Percentiles rank a stretch among this genome's conserved stretches.
phyloP scores from a whole-genome alignment of 30 jellyfish, hydroid and myxozoan species.

The Hydra vulgaris region DNA sequence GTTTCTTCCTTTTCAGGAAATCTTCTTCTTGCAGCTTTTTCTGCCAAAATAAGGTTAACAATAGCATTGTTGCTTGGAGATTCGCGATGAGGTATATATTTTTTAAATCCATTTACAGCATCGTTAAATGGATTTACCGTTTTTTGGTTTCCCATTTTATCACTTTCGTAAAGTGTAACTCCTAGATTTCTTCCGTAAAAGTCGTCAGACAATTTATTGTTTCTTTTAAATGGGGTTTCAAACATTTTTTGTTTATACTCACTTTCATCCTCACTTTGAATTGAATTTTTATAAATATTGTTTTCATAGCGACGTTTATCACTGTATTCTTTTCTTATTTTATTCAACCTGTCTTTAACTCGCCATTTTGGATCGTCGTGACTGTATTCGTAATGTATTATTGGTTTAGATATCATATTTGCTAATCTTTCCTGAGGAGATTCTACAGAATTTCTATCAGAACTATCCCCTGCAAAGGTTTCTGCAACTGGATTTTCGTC shows the following conservation, averaged over 20 bases:
- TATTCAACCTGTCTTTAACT: not conserved
- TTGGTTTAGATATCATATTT: constrained; percentile 69
- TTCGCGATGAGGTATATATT: not conserved
- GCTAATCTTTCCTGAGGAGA: constrained; percentile 75
- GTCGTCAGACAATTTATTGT: not conserved
- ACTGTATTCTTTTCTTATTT: not conserved
- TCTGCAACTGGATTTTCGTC: constrained; percentile 43
- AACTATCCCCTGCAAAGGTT: constrained; percentile 56
- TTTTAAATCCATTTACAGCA: not conserved
- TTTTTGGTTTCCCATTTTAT: too few species aligned
- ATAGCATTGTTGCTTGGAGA: not conserved
- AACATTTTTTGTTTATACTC: not conserved
- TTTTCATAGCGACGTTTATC: not conserved
- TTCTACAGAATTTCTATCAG: constrained; percentile 33
- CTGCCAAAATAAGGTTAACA: not conserved
- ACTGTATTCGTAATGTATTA: constrained; percentile 24
- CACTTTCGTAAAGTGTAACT: not conserved
- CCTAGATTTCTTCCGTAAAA: not conserved
- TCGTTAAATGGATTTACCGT: too few species aligned
- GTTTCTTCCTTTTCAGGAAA: not conserved
- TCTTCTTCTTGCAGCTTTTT: not conserved
- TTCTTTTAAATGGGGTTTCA: not conserved
- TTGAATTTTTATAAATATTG: not conserved
- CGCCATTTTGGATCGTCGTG: not conserved
- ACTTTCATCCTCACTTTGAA: not conserved